Base-by-base conservation (phyloP, 2,888 invertebrate genomes). In the Embidobia sp. region DNA sequence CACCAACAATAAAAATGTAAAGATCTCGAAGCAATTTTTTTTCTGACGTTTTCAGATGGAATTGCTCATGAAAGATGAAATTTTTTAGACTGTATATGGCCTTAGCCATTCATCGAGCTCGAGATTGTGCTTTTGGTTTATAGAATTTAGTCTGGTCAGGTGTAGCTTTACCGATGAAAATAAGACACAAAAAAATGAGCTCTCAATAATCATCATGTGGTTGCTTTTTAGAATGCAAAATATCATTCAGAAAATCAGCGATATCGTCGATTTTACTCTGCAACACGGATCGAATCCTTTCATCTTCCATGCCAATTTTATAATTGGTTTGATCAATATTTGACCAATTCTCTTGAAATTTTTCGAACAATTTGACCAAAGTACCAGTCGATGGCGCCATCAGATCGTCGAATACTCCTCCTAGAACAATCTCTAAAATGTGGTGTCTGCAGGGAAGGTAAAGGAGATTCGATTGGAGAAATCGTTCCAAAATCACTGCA, bases 91-190 rank as follows among this genome's bases (percentile, higher is more conserved):
- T 5, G 8, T 31, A 31, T 3, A 31, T 31, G 7, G 31, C 31
- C 31, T 31, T 31, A 10, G 31, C 31, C 31, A 31, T 31, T 8
- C 31, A 31, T 31, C 31, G 10, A 16, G 31, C 16, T 81, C 83
- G 49, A 31, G 31, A 31, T 3, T 2, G 2, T 31, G 31, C 31
- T 31, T 8, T 8, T 22, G 22, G 22, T 22, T 22, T 22, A 22
- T 4, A 3, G 22, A 22, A 22, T 22, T 22, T 22, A 22, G 6
- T 22, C 46, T 78, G 46, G 29, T 63, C 61, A n/a, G 31, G 37
- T 37, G 76, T 63, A 29, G 49, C 37, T 46, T 69, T 78, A 16
- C 78, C 81, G 10, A 83, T 70, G n/a, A 46, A 48, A 48, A 29
- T 48, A 3, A 48, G n/a, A 37, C 35, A 35, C 3, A 53, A 2